phyloP scores from a whole-genome alignment of 2,113 vertebrate genomes.

The Rhinoderma darwinii region DNA sequence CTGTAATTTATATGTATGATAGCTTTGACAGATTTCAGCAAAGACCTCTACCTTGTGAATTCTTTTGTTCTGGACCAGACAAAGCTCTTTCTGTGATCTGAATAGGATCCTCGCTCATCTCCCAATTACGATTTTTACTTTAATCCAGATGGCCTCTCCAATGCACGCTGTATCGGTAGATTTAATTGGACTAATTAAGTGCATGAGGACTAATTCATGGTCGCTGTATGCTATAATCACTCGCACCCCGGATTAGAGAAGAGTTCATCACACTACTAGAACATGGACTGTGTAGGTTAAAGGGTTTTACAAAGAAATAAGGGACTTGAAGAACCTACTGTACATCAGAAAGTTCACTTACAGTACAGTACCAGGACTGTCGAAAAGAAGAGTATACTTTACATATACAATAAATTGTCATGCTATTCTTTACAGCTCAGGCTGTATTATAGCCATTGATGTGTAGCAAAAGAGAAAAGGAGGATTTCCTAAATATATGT shows the following conservation, averaged over 20 bases:
- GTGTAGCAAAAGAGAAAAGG: too few species aligned
- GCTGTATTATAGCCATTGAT: too few species aligned
- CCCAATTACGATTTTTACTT: constrained; percentile 30
- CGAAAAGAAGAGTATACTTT: background rate
- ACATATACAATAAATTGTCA: too few species aligned
- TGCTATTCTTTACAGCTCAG: too few species aligned
- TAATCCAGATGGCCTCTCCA: constrained; percentile 58
- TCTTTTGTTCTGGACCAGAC: constrained; percentile 28
- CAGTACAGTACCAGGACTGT: background rate
- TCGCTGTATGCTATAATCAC: constrained; percentile 21
- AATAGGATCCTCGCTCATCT: constrained; percentile 39
- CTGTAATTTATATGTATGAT: constrained; percentile 28
- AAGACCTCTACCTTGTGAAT: constrained; percentile 39
- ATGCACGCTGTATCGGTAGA: background rate
- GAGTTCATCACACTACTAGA: background rate
- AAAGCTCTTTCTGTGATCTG: background rate
- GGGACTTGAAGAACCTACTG: background rate
- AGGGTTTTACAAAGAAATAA: background rate
- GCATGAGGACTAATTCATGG: constrained; percentile 26
- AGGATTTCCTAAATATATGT: too few species aligned
- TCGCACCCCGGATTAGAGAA: constrained; percentile 8
- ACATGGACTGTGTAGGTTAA: background rate
- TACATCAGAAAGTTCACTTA: background rate
- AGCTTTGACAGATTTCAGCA: constrained; percentile 40
- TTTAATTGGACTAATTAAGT: constrained; percentile 50